phyloP scores from a whole-genome alignment of 2,888 invertebrate species.

The Tetragonisca angustula region DNA sequence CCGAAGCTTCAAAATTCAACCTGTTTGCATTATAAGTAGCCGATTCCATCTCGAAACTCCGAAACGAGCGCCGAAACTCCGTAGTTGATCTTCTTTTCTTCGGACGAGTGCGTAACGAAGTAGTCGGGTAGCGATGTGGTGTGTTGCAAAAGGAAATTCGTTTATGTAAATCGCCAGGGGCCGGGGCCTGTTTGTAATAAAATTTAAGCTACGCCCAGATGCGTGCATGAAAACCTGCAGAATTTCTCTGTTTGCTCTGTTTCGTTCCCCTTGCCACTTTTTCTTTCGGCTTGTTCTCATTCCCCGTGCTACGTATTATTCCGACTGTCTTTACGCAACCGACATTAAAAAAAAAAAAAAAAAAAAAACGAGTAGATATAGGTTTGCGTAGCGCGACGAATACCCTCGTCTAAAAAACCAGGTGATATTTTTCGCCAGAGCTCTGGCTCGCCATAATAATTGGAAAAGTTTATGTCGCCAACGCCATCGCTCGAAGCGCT shows the following conservation, averaged over 20 bases:
- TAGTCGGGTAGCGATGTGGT: conserved; percentile 12
- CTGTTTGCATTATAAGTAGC: neutral
- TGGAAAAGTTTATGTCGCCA: conserved; percentile 24
- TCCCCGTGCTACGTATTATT: too few relatives aligned
- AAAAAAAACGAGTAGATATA: conserved; percentile 6
- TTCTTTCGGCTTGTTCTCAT: neutral
- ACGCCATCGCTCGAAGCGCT: conserved; percentile 1
- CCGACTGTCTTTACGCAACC: conserved; percentile 8
- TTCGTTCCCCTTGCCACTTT: neutral
- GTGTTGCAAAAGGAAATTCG: conserved; percentile 44
- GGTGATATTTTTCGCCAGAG: conserved; percentile 31
- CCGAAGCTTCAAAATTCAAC: neutral
- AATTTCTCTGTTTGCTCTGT: conserved; percentile 39
- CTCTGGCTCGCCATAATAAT: conserved; percentile 20
- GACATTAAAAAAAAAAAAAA: neutral
- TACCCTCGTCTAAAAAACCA: conserved; percentile 6
- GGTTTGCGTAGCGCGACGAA: conserved; percentile 41
- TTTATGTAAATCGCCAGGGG: conserved; percentile 47
- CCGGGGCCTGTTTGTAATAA: conserved; percentile 26
- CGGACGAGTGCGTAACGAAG: conserved; percentile 34
- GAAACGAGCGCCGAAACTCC: neutral
- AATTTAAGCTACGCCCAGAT: conserved; percentile 38
- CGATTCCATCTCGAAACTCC: neutral
- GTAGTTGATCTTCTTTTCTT: conserved; percentile 13
- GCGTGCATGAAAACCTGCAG: conserved; percentile 33